A percentile compares a stretch with the other conserved stretches of the same genome.
phyloP scores from a whole-genome alignment of 2,113 vertebrate genomes.

The Ardeotis arabs region DNA sequence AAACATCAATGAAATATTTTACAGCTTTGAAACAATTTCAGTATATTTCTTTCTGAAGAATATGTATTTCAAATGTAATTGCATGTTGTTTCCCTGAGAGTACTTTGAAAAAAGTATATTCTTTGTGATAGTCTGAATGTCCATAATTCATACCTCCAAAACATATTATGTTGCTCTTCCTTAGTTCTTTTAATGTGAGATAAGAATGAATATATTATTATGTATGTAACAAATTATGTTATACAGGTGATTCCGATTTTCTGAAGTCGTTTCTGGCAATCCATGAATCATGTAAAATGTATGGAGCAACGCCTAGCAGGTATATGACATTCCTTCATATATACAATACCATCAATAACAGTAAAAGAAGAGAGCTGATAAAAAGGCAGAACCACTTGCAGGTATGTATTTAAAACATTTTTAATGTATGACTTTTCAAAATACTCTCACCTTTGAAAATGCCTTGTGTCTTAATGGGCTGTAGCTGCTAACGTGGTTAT shows the following conservation, averaged over 20 bases:
- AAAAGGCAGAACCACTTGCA: slow-evolving; percentile 92
- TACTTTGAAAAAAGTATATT: neutral
- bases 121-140: neutral
- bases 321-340: slow-evolving; percentile 91
- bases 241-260: slow-evolving; percentile 80
- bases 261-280: slow-evolving; percentile 88
- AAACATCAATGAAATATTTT: neutral
- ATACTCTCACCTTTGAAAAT: neutral
- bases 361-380: slow-evolving; percentile 87
- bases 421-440: neutral
- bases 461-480: neutral
- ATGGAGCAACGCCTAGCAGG: slow-evolving; percentile 89
- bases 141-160: neutral
- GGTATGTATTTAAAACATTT: slow-evolving; percentile 71
- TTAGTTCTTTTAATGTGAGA: neutral
- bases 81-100: neutral
- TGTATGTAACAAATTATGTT: slow-evolving; percentile 22
- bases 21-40: neutral
- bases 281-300: slow-evolving; percentile 88
- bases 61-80: neutral
- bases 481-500: neutral
- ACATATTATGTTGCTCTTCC: neutral
- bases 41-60: neutral
- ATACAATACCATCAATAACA: slow-evolving; percentile 84
- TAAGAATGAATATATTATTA: slow-evolving; percentile 19